These are phyloP conservation scores for Procavia capensis DNA, from an alignment of 2,113 vertebrate genomes.

Conservation along the genomic window DNA sequence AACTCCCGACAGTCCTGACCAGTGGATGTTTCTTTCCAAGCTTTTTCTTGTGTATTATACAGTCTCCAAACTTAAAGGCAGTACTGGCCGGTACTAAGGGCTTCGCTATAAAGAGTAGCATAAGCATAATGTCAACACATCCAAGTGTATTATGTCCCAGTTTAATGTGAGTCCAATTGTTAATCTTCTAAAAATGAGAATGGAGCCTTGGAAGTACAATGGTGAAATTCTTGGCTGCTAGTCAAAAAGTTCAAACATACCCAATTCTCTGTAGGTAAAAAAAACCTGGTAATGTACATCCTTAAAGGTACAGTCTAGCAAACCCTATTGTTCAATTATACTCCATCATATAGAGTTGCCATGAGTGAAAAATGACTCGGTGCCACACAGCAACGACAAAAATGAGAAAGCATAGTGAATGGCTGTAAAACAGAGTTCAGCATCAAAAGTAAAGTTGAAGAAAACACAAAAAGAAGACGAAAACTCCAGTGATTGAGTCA, in stretches of 20 bases:
- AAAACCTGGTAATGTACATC: no score
- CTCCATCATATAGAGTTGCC: no score
- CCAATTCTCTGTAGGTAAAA: no score
- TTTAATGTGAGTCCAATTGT: neutral
- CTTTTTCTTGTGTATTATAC: neutral
- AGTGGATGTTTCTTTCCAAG: fast-evolving
- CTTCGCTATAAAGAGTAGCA: neutral
- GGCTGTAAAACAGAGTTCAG: neutral
- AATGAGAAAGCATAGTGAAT: neutral
- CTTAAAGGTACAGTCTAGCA: no score
- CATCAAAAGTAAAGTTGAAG: neutral
- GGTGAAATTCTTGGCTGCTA: no score
- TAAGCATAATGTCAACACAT: neutral
- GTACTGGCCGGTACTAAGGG: neutral
- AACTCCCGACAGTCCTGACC: neutral
- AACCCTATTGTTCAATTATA: no score
- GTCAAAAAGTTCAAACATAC: no score
- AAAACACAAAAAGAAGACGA: neutral
- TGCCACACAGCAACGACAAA: no score
- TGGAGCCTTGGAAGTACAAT: neutral
- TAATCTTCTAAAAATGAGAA: neutral
- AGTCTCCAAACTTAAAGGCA: neutral
- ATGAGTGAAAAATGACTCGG: no score
- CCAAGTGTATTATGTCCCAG: neutral
- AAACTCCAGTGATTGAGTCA: neutral